phyloP scores from a whole-genome alignment of 2,888 invertebrate species.

The Apamea sordens region DNA sequence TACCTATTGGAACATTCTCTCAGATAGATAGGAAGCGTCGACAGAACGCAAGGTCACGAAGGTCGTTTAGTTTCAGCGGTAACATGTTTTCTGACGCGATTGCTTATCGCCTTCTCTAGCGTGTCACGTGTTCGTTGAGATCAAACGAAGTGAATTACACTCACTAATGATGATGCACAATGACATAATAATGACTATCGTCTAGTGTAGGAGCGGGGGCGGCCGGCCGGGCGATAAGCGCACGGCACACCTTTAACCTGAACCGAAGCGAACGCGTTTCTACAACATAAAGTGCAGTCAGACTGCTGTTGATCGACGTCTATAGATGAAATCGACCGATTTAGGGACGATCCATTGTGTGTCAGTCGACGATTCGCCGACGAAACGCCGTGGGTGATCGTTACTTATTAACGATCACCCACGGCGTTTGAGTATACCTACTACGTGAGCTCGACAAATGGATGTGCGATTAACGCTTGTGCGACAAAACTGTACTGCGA shows the following conservation, averaged over 20 bases:
- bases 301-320: neutral
- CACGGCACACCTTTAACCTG: neutral
- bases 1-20: neutral
- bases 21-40: neutral
- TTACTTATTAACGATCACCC: neutral
- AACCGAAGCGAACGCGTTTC: neutral
- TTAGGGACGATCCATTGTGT: neutral
- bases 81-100: constrained; percentile 15
- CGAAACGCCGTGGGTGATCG: no score
- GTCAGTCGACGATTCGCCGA: neutral
- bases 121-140: constrained; percentile 24
- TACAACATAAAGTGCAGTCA: neutral
- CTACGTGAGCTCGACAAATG: no score
- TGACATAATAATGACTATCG: neutral
- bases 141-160: neutral
- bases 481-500: no score
- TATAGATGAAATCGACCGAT: neutral
- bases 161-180: neutral
- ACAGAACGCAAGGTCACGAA: constrained; percentile 20
- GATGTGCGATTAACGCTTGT: no score
- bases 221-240: neutral
- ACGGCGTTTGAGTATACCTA: neutral
- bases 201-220: neutral
- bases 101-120: constrained; percentile 25
- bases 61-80: constrained; percentile 32